Conservation (phyloP, 1,140 invertebrate genomes). For the Acromyrmex heyeri region DNA sequence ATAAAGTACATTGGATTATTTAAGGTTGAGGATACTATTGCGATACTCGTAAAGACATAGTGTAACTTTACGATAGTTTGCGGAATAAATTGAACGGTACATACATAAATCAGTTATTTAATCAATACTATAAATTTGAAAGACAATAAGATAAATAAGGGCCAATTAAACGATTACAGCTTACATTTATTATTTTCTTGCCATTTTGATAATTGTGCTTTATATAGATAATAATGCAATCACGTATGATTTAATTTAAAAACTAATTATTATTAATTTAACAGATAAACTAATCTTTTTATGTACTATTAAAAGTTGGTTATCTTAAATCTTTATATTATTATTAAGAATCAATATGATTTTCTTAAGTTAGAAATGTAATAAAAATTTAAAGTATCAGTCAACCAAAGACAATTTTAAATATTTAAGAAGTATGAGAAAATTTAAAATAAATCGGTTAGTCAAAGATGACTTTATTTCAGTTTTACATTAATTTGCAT, state of each 20-base stretch:
- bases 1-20: conserved; percentile 17
- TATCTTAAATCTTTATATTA: neutral
- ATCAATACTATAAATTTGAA: neutral
- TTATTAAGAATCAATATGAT: neutral
- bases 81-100: neutral
- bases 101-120: neutral
- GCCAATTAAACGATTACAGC: neutral
- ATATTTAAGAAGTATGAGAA: neutral
- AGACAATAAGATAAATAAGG: neutral
- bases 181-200: neutral
- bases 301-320: neutral
- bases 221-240: neutral
- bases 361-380: neutral
- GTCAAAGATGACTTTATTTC: neutral
- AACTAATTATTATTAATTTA: neutral
- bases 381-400: neutral
- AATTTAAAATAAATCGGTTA: neutral
- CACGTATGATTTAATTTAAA: neutral
- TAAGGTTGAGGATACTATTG: neutral
- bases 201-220: neutral
- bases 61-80: conserved; percentile 4
- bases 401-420: neutral
- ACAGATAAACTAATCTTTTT: neutral
- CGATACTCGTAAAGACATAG: neutral
- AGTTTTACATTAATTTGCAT: neutral